A percentile compares a stretch with the other conserved stretches of the same genome.
phyloP scores from a whole-genome alignment of 2,888 invertebrate genomes.

The Chironomus tentans region DNA sequence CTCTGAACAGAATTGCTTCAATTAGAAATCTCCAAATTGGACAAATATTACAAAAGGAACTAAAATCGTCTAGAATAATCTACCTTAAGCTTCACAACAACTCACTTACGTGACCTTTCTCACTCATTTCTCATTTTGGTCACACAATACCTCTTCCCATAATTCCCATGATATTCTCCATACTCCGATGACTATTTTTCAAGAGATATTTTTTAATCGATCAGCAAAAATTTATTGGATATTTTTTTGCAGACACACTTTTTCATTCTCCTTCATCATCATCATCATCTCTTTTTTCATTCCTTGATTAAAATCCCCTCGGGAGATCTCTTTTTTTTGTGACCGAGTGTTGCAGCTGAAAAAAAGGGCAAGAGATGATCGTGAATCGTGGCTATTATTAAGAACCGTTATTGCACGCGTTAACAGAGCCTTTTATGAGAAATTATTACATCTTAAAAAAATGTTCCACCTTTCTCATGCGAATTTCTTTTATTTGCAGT shows the following conservation, averaged over 20 bases:
- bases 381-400: neutral
- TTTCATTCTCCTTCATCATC: neutral
- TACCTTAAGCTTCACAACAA: no score
- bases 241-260: neutral
- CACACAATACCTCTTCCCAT: neutral
- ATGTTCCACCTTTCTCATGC: neutral
- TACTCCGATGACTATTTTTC: neutral
- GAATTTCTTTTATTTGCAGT: neutral
- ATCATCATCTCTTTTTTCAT: neutral
- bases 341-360: no score
- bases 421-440: neutral
- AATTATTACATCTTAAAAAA: neutral
- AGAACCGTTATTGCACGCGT: neutral
- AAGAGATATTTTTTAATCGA: neutral
- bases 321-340: neutral
- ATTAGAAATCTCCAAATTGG: no score
- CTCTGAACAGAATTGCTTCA: no score
- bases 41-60: no score
- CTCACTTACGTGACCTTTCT: no score
- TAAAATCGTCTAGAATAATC: no score
- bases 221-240: neutral
- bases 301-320: neutral
- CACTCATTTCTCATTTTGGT: neutral
- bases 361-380: neutral
- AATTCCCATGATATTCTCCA: neutral